A percentile compares a stretch with the other conserved stretches of the same genome.
phyloP scores from a whole-genome alignment of 2,797 vertebrate species.

The Trematomus bernacchii region DNA sequence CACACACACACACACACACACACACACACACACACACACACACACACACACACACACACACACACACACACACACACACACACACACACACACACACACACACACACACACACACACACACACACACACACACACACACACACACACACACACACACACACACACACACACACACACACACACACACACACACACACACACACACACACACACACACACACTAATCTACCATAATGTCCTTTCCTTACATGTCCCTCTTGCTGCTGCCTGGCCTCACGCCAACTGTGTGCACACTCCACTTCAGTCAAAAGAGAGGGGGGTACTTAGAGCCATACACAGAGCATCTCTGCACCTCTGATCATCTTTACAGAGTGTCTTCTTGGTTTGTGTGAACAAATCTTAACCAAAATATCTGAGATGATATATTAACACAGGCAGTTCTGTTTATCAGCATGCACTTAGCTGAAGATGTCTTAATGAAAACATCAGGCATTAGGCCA shows the following conservation, averaged over 20 bases:
- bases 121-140: too few species aligned
- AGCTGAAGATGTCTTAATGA: conserved; percentile 36
- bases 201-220: background rate
- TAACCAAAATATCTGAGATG: background rate
- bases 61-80: too few species aligned
- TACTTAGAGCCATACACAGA: conserved; percentile 28
- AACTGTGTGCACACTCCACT: conserved; percentile 1
- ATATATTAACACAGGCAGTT: conserved; percentile 28
- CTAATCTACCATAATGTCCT: conserved; percentile 44
- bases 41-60: too few species aligned
- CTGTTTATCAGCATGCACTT: conserved; percentile 52
- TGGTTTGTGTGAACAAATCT: conserved; percentile 7
- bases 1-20: too few species aligned
- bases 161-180: too few species aligned
- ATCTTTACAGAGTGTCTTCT: conserved; percentile 15
- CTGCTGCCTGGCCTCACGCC: conserved; percentile 16
- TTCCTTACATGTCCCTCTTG: conserved; percentile 70
- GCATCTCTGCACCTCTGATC: conserved; percentile 4
- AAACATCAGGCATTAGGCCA: conserved; percentile 39
- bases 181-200: background rate
- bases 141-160: too few species aligned
- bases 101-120: too few species aligned
- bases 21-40: too few species aligned
- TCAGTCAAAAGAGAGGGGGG: conserved; percentile 21
- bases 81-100: too few species aligned